Percentiles rank a stretch among this genome's conserved stretches.
phyloP scores from a whole-genome alignment of 2,797 vertebrate species.

The Tauraco hartlaubi region DNA sequence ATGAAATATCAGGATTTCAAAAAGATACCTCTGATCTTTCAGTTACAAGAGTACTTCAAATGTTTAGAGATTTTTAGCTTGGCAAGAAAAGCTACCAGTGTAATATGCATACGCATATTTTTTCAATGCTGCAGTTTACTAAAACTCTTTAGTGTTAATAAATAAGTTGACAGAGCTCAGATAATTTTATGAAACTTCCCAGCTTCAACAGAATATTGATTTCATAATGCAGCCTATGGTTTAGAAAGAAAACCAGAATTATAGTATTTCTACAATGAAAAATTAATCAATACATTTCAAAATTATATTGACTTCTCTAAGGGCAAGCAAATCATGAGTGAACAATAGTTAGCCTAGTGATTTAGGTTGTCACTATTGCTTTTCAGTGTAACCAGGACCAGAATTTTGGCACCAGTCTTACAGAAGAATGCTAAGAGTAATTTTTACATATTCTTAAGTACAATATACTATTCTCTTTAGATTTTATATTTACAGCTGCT shows the following conservation, averaged over 20 bases:
- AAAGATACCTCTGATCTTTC: slow-evolving; percentile 73
- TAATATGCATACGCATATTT: slow-evolving; percentile 62
- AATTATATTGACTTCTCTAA: slow-evolving; percentile 20
- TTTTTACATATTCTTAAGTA: slow-evolving; percentile 39
- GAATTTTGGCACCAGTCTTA: slow-evolving; percentile 7
- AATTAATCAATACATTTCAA: slow-evolving; percentile 39
- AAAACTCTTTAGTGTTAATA: slow-evolving; percentile 70
- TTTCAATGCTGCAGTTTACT: slow-evolving; percentile 67
- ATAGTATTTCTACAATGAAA: slow-evolving; percentile 14
- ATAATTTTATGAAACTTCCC: slow-evolving; percentile 64
- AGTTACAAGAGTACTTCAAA: slow-evolving; percentile 67
- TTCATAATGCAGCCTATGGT: slow-evolving; percentile 26
- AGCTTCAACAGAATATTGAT: slow-evolving; percentile 61
- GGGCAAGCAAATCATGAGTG: slow-evolving; percentile 3
- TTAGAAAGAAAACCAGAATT: slow-evolving; percentile 36
- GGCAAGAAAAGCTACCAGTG: slow-evolving; percentile 57
- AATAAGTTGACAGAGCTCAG: slow-evolving; percentile 69
- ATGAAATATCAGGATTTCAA: slow-evolving; percentile 70
- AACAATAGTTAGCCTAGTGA: slow-evolving; percentile 21
- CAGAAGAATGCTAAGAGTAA: not conserved
- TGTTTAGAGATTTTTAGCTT: slow-evolving; percentile 70
- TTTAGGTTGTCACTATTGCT: slow-evolving; percentile 6
- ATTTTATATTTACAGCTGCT: slow-evolving; percentile 17
- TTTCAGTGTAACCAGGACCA: not conserved
- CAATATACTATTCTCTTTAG: not conserved